Conservation (phyloP, 2,888 invertebrate species). For the Catocala nupta region DNA sequence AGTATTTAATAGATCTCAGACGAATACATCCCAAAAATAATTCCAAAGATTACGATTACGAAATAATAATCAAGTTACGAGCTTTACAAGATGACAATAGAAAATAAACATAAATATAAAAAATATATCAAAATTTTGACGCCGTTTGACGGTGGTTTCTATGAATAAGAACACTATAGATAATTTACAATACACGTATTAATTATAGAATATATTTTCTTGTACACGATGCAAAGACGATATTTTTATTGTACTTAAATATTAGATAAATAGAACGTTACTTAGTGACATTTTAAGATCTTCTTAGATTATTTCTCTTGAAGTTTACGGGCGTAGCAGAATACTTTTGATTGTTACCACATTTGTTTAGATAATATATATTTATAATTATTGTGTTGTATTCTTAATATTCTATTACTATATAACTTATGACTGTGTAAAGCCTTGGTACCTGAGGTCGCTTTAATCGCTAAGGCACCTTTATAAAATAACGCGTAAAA, state of each 20-base stretch:
- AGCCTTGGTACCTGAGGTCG: no score
- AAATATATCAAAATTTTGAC: slow-evolving; percentile 60
- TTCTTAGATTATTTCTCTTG: slow-evolving; percentile 28
- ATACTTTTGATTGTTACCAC: no score
- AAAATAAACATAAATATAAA: slow-evolving; percentile 54
- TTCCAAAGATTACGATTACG: slow-evolving; percentile 65
- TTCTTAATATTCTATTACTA: no score
- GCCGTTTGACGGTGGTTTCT: slow-evolving; percentile 64
- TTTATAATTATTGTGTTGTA: no score
- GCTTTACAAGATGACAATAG: slow-evolving; percentile 82
- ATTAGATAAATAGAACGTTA: slow-evolving; percentile 41
- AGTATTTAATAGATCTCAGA: slow-evolving; percentile 66
- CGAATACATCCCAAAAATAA: slow-evolving; percentile 72
- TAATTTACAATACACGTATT: slow-evolving; percentile 38
- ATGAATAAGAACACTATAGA: slow-evolving; percentile 37
- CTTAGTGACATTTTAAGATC: slow-evolving; percentile 32
- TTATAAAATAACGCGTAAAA: no score
- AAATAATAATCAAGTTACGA: slow-evolving; percentile 53
- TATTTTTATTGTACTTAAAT: slow-evolving; percentile 51
- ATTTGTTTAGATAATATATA: no score
- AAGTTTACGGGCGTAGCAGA: slow-evolving; percentile 34
- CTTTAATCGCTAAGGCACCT: no score
- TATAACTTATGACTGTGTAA: no score
- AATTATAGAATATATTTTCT: slow-evolving; percentile 51
- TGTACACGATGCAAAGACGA: slow-evolving; percentile 46